Percentiles rank a stretch among this genome's conserved stretches.
Conservation (phyloP, 2,888 invertebrate species). For the Apamea monoglypha region DNA sequence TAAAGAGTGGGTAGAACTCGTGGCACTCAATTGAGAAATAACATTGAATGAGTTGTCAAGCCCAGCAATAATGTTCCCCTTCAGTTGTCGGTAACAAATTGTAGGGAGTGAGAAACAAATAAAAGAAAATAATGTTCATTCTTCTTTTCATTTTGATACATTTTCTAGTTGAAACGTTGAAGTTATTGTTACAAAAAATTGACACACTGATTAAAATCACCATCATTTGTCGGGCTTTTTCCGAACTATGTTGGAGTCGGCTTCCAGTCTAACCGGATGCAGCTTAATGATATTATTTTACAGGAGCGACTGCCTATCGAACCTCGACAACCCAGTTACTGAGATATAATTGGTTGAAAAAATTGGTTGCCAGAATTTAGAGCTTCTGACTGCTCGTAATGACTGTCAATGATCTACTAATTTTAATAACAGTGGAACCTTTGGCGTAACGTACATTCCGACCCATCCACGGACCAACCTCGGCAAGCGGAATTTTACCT, state of each 20-base stretch:
- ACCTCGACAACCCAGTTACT: neutral
- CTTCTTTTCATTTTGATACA: neutral
- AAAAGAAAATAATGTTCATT: slow-evolving; percentile 3
- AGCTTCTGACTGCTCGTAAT: no score
- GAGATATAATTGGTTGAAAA: no score
- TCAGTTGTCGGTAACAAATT: slow-evolving; percentile 30
- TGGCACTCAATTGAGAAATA: slow-evolving; percentile 39
- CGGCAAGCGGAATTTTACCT: no score
- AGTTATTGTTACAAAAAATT: neutral
- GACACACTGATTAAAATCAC: neutral
- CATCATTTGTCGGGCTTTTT: neutral
- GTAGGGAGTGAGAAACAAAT: slow-evolving; percentile 15
- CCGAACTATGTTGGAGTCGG: neutral
- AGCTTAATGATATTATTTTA: neutral
- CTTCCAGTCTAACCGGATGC: neutral
- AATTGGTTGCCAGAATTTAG: no score
- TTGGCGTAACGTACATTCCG: no score
- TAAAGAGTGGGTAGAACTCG: neutral
- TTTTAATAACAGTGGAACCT: no score
- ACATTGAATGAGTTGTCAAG: slow-evolving; percentile 37
- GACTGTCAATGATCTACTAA: no score
- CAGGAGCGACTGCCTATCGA: neutral
- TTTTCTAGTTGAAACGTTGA: neutral
- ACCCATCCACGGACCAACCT: no score
- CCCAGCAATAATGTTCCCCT: slow-evolving; percentile 20